Conservation (phyloP, 2,888 invertebrate species). For the Caenorhabditis parvicauda region DNA sequence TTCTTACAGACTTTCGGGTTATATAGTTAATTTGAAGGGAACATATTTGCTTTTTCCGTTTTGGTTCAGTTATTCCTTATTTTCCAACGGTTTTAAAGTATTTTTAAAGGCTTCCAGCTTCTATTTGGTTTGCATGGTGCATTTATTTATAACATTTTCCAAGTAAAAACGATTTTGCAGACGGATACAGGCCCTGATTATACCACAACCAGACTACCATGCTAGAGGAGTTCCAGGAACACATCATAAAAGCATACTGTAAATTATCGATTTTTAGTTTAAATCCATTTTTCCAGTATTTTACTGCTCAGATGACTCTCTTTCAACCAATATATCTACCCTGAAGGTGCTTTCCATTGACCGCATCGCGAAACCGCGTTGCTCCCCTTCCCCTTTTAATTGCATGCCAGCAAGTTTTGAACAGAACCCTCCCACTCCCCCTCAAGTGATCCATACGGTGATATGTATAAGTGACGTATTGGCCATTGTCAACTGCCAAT, state of each 20-base stretch:
- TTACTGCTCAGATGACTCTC: too few relatives aligned
- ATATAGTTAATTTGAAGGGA: neutral
- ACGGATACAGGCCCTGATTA: slow-evolving; percentile 50
- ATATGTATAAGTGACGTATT: too few relatives aligned
- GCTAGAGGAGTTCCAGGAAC: slow-evolving; percentile 20
- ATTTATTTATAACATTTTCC: neutral
- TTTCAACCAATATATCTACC: too few relatives aligned
- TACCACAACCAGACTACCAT: slow-evolving; percentile 55
- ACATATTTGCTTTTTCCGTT: slow-evolving; percentile 1
- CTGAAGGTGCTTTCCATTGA: too few relatives aligned
- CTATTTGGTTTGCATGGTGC: neutral
- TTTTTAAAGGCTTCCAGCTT: neutral
- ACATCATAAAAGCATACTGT: slow-evolving; percentile 22
- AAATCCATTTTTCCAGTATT: too few relatives aligned
- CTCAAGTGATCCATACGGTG: too few relatives aligned
- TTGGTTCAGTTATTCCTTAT: slow-evolving; percentile 6
- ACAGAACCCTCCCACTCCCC: too few relatives aligned
- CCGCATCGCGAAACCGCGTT: too few relatives aligned
- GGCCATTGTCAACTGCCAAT: too few relatives aligned
- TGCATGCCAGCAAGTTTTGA: too few relatives aligned
- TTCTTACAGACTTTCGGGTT: neutral
- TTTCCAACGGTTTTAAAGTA: neutral
- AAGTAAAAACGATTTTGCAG: slow-evolving; percentile 34
- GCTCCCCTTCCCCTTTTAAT: too few relatives aligned
- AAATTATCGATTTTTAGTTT: too few relatives aligned